Percentiles rank a stretch among this genome's conserved stretches.
Conservation (phyloP, 1,140 invertebrate species). For the Panagrolaimus sp. region DNA sequence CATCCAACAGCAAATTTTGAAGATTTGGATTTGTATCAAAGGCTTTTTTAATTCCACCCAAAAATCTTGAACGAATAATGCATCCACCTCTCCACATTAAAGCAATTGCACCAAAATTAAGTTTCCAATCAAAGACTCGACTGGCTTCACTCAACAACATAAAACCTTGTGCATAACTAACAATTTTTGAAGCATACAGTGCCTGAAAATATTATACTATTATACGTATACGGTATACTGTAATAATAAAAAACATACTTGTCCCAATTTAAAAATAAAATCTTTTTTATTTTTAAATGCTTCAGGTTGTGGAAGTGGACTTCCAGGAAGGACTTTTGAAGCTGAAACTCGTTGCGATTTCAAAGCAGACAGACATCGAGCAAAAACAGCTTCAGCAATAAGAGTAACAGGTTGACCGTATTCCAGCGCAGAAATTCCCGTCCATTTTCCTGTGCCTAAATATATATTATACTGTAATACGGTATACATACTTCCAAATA, state of each 20-base stretch:
- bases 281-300: slow-evolving; percentile 70
- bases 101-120: slow-evolving; percentile 96
- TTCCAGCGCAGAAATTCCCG: slow-evolving; percentile 86
- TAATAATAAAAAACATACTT: slow-evolving; percentile 49
- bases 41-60: slow-evolving; percentile 92
- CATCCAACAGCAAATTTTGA: slow-evolving; percentile 83
- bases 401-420: slow-evolving; percentile 94
- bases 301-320: slow-evolving; percentile 34
- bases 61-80: slow-evolving; percentile 89
- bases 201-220: slow-evolving; percentile 66
- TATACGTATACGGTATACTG: no score
- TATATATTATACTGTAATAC: no score
- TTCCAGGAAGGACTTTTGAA: slow-evolving; percentile 70
- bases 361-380: slow-evolving; percentile 83
- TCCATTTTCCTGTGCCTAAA: slow-evolving; percentile 59
- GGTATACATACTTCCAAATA: no score
- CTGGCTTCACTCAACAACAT: slow-evolving; percentile 94
- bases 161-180: slow-evolving; percentile 98
- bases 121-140: slow-evolving; percentile 80
- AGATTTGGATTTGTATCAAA: slow-evolving; percentile 86
- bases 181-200: slow-evolving; percentile 93
- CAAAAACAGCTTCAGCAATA: slow-evolving; percentile 95
- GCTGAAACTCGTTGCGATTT: slow-evolving; percentile 77
- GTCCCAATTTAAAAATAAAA: slow-evolving; percentile 73
- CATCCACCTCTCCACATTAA: slow-evolving; percentile 99